Conservation (phyloP, 2,797 vertebrate genomes). For the Gymnoscopelus braueri region DNA sequence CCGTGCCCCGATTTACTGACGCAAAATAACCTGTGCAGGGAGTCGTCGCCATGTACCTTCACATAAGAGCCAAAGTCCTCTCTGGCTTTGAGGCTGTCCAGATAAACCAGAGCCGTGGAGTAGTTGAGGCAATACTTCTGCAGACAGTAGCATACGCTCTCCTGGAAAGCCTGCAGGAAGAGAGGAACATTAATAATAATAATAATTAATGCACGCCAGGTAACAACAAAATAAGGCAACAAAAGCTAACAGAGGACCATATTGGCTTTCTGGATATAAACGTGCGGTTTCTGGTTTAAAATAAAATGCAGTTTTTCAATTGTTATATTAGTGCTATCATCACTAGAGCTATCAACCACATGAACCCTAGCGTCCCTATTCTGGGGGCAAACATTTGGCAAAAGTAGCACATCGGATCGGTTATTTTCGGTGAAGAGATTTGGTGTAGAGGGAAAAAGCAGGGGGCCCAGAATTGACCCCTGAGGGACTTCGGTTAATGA, state of each 20-base stretch:
- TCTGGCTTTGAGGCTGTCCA: constrained; percentile 88
- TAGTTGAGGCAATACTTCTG: constrained; percentile 95
- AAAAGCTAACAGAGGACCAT: neutral
- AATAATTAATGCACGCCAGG: constrained; percentile 21
- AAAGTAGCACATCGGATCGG: no score
- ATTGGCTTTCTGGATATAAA: no score
- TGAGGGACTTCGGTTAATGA: no score
- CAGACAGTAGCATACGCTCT: constrained; percentile 88
- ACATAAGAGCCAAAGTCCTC: constrained; percentile 90
- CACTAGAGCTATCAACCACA: no score
- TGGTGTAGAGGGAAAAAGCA: no score
- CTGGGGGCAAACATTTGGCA: no score
- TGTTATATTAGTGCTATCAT: no score
- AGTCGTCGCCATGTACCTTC: constrained; percentile 80
- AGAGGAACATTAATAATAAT: constrained; percentile 25
- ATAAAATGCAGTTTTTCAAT: no score
- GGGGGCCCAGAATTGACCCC: no score
- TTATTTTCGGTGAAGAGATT: no score
- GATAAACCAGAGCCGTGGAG: constrained; percentile 87
- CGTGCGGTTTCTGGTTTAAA: no score
- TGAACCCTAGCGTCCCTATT: no score
- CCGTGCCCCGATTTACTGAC: constrained; percentile 28
- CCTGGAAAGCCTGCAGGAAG: constrained; percentile 84
- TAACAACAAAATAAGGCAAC: neutral
- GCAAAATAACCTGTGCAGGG: constrained; percentile 2